Base-by-base conservation (phyloP, 2,888 invertebrate genomes). In the Drosophila tanythrix region DNA sequence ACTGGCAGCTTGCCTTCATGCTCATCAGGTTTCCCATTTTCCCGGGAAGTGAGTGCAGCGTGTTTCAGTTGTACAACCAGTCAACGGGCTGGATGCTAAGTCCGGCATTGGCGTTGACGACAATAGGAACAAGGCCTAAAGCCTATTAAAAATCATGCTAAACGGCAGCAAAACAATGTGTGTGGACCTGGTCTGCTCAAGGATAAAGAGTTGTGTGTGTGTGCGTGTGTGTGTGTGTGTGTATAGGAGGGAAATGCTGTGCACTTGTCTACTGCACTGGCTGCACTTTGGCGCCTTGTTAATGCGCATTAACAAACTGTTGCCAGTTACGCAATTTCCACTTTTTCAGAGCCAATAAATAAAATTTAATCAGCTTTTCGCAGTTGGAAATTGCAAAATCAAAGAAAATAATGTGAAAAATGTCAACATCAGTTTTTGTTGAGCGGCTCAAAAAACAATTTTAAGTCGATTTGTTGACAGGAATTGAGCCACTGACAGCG, bases 101-200 rank as follows among this genome's bases (percentile, higher is more conserved):
- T 56, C 56, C 59, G 61, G 62, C 46, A 46, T 46, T 46, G 46
- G 70, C 69, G 67, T 58, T 71, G 71, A 71, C 64, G 64, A 72
- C 64, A 70, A 53, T 64, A 64, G 76, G 63, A 53, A 82, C 70
- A 70, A 66, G 76, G 74, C 75, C 79, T 57, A 83, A 88, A 89
- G 83, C 88, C 88, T 88, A 88, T 88, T 88, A 89, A 88, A 88
- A 88, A 86, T 88, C 83, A 79, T 86, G 87, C 87, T 86, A 88
- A 86, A 86, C 82, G 81, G 83, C 81, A 81, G 83, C 88, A 88
- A 88, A 86, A 88, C 86, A 86, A 86, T 86, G 87, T 86, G 79
- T 74, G 67, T 46, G 25, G 69, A 73, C 63, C 55, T 15, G 46
- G 57, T 73, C 53, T 61, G 53, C 11, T 31, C 53, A 52, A 29